Evolutionary conservation across 2,113 vertebrate species (phyloP), one percentile per base, ranked within the genome.

Genomic region (Heterocephalus glaber): DNA sequence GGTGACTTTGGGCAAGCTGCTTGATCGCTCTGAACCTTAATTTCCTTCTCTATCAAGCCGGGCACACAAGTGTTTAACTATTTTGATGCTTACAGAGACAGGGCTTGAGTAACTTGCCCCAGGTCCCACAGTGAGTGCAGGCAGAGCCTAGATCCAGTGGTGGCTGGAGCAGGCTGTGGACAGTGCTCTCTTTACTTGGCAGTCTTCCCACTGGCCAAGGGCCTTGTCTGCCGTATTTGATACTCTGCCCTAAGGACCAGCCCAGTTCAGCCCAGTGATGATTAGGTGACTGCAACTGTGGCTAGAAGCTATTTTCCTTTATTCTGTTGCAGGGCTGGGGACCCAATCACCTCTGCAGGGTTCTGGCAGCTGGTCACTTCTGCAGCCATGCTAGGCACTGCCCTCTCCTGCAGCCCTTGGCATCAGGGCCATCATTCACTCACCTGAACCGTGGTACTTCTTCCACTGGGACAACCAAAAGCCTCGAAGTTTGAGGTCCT

Each of bases 401-500:
- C 22, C 7, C 28, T 93, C 58, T 66, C 11, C 24, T 65, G 9
- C 60, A 41, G 47, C 49, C 35, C 41, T 41, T 49, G 49, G 88
- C 7, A 33, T 13, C 0, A 17, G 56, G 33, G n/a, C 20, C 12
- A 52, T 33, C 65, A 28, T 44, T 0, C 0, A 95, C 99, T 99
- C 95, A 99, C 99, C 2, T 98, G 98, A 0, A 96, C 97, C 0
- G 52, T 99, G 98, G 28, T 99, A 98, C 96, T 97, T 99, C 95
- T 98, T 99, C 99, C 99, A 99, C 92, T 99, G 99, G 0, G 99
- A 99, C 95, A 99, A 98, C 99, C 99, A 99, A 98, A 99, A 99
- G 13, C 99, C 99, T 0, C 98, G 98, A 82, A 99, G 97, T 94
- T 98, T 99, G 92, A 99, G 96, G 49, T 99, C 98, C 94, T 99